Conservation (phyloP, 1,140 invertebrate species). For the Eurytemora carolleeae region DNA sequence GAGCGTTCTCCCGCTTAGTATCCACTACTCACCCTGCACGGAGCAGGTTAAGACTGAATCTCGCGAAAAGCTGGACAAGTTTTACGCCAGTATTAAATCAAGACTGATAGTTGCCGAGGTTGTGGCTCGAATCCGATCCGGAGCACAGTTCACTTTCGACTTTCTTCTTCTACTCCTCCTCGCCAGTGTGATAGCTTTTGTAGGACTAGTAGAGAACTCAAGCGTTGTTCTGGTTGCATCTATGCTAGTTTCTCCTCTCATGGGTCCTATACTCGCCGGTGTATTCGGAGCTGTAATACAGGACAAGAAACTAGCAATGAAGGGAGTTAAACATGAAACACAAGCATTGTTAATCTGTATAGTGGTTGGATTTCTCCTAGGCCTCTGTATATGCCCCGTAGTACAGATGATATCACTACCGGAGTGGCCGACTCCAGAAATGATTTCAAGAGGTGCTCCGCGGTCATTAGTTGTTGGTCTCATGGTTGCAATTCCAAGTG, state of each 20-base stretch:
- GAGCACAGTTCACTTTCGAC: constrained; percentile 59
- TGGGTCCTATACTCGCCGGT: constrained; percentile 66
- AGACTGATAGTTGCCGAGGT: constrained; percentile 62
- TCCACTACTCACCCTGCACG: background rate
- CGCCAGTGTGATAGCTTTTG: constrained; percentile 39
- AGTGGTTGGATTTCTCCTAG: constrained; percentile 53
- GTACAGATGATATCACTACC: constrained; percentile 24
- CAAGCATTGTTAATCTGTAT: constrained; percentile 49
- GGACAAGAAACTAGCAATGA: constrained; percentile 39
- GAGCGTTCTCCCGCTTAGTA: background rate
- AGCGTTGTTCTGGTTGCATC: constrained; percentile 60
- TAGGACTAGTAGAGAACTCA: constrained; percentile 57
- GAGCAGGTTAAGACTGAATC: background rate
- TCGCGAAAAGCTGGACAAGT: background rate
- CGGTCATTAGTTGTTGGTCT: constrained; percentile 42
- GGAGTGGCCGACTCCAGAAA: constrained; percentile 1
- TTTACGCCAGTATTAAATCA: background rate
- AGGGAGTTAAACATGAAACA: constrained; percentile 42
- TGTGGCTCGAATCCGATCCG: constrained; percentile 50
- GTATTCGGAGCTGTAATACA: constrained; percentile 61
- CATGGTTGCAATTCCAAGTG: constrained; percentile 40
- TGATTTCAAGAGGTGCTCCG: constrained; percentile 32
- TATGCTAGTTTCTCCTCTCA: constrained; percentile 66
- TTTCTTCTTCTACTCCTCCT: constrained; percentile 53
- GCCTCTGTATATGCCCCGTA: constrained; percentile 46